These are phyloP conservation scores for Lithobates sylvaticus DNA, from an alignment of 2,797 vertebrate genomes.

Conservation along the genomic window DNA sequence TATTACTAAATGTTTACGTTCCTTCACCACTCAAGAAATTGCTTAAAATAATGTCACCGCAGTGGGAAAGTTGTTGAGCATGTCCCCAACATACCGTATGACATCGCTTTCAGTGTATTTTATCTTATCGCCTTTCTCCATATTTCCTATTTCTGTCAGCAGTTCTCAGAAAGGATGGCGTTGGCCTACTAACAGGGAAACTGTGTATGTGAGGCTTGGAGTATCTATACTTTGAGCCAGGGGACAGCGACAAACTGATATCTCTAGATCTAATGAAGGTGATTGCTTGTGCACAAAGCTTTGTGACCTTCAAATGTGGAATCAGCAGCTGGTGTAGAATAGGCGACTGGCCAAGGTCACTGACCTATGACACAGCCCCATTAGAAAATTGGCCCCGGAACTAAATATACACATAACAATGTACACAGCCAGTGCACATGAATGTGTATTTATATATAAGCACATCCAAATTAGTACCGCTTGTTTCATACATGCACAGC, in stretches of 20 bases:
- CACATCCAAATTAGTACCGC: not conserved
- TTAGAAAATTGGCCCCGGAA: not conserved
- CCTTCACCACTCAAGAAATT: not conserved
- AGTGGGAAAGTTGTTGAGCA: not conserved
- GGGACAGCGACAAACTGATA: constrained; percentile 18
- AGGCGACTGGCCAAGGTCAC: constrained; percentile 26
- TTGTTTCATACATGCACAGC: not conserved
- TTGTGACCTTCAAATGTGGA: constrained; percentile 47
- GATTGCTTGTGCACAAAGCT: constrained; percentile 8
- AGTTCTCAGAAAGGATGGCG: not conserved
- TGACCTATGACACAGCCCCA: constrained; percentile 23
- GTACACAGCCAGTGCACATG: too few relatives aligned
- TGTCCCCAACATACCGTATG: too few relatives aligned
- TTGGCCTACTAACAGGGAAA: constrained; percentile 16
- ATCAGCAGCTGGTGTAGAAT: constrained; percentile 18
- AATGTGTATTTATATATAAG: not conserved
- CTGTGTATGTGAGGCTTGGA: constrained; percentile 5
- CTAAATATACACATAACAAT: constrained; percentile 10
- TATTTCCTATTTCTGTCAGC: constrained; percentile 11
- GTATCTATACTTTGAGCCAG: constrained; percentile 1
- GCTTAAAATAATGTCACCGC: not conserved
- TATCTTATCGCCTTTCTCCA: constrained; percentile 12
- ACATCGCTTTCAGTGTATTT: not conserved
- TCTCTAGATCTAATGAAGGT: constrained; percentile 8
- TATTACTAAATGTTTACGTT: not conserved